Evolutionary conservation across 2,888 invertebrate genomes (phyloP), one percentile per base, ranked within the genome.

Genomic region (Napeogenes inachia): DNA sequence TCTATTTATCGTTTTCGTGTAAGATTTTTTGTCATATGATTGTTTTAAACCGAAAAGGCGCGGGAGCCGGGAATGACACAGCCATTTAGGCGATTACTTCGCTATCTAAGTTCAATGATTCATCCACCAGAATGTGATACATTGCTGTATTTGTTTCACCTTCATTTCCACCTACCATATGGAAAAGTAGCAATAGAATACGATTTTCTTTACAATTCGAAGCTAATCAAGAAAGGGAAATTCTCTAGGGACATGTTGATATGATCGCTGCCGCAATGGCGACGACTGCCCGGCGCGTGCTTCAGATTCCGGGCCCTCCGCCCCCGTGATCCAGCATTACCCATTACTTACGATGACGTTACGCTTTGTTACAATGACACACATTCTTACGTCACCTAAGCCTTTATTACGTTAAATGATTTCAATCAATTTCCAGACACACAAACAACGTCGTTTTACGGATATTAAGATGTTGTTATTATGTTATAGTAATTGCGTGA

Each of bases 331-430:
- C 76, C 79, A 77, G 82, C 81, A 83, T 88, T 84, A 84, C 81
- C 87, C 87, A 89, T 90, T 89, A 89, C 83, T 70, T 78, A 73
- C 82, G 79, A 89, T 90, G 89, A 90, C 89, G 82, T 71, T 79
- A 84, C 84, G 77, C 76, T 88, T 89, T 78, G 70, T 70, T 74
- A 66, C 70, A 67, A 77, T 76, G 80, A 82, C 80, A 80, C 77
- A 77, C 77, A 77, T 77, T 78, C 72, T 77, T 73, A 77, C 78
- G 76, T 78, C 77, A 81, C 78, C 78, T 76, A 81, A 80, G 81
- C 86, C 75, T 77, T 85, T 80, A 89, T 88, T 86, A 87, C 76
- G 74, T 61, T 88, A 88, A 89, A 84, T 84, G 84, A 77, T 85
- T 81, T 80, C 80, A 81, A 85, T 82, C 79, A 79, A 79, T 73